Conservation (phyloP, 2,113 vertebrate species). For the Pteropus alecto region DNA sequence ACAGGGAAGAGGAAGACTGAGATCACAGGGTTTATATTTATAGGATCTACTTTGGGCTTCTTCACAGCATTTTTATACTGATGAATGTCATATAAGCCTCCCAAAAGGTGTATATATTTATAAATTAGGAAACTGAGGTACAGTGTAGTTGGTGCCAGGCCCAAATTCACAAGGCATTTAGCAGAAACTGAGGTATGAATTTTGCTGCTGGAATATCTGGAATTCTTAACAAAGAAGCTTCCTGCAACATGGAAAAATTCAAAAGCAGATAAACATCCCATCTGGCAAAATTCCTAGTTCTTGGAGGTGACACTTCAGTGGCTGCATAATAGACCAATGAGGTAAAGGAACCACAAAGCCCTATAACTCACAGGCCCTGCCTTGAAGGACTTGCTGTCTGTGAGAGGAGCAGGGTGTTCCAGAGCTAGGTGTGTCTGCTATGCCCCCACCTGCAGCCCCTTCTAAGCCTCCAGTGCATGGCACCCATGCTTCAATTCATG, state of each 20-base stretch:
- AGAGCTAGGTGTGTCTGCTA: background rate
- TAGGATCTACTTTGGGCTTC: background rate
- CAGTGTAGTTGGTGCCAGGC: background rate
- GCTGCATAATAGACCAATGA: background rate
- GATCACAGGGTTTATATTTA: background rate
- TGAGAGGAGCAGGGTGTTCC: background rate
- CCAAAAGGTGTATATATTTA: background rate
- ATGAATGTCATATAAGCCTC: background rate
- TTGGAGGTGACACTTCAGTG: background rate
- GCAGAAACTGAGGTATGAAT: background rate
- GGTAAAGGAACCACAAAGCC: background rate
- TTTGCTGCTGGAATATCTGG: background rate
- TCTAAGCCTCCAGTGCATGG: background rate
- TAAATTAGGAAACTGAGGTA: background rate
- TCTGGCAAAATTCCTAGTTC: background rate
- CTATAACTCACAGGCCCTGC: background rate
- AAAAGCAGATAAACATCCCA: background rate
- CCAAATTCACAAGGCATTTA: background rate
- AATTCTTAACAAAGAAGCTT: background rate
- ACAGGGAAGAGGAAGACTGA: background rate
- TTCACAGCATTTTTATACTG: background rate
- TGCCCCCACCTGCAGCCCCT: background rate
- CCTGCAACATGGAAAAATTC: background rate
- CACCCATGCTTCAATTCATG: no score
- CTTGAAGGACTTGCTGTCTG: background rate